Evolutionary conservation across 2,888 invertebrate species (phyloP).

Genomic region (Campoplex capitator): DNA sequence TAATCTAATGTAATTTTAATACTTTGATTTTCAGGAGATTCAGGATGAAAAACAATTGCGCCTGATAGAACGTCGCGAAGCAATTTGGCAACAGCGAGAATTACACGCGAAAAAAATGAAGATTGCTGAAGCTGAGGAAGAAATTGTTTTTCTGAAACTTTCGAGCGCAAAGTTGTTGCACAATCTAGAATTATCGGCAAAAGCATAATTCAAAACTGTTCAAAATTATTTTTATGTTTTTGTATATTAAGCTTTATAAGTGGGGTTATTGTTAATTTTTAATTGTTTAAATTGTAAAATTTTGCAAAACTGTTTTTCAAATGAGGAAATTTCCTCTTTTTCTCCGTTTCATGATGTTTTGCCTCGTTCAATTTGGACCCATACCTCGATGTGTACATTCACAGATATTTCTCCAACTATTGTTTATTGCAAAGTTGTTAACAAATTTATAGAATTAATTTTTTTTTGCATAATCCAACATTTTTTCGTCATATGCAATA

Average conservation of each 20-base stretch:
- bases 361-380: neutral
- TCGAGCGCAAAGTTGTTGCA: neutral
- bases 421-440: neutral
- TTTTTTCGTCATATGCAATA: no score
- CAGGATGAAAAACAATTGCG: slow-evolving; percentile 20
- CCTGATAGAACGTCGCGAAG: slow-evolving; percentile 5
- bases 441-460: neutral
- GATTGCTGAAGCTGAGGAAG: slow-evolving; percentile 4
- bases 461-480: no score
- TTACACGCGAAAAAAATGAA: slow-evolving; percentile 15
- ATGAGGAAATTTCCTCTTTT: neutral
- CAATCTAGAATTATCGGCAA: neutral
- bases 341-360: neutral
- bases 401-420: neutral
- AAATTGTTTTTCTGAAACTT: neutral
- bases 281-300: neutral
- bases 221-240: neutral
- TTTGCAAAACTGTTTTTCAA: neutral
- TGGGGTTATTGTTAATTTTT: neutral
- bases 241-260: neutral
- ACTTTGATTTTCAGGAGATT: neutral
- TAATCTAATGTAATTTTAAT: neutral
- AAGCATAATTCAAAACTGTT: neutral
- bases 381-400: neutral
- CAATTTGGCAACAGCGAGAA: slow-evolving; percentile 12